Evolutionary conservation across 2,888 invertebrate genomes (phyloP), one percentile per base, ranked within the genome.

Genomic region (Nymphalis polychloros): DNA sequence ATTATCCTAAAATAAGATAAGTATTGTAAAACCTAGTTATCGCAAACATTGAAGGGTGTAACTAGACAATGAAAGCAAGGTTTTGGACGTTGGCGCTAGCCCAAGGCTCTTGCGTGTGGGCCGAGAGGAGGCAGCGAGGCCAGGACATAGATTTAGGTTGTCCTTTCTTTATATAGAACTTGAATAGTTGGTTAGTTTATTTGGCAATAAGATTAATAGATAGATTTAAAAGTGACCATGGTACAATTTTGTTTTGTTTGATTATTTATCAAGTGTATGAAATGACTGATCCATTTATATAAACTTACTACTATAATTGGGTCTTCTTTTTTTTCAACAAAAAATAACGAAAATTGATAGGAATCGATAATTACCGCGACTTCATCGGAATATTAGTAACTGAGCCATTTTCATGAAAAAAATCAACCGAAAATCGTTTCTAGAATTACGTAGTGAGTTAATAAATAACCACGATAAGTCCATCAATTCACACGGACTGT

Each of bases 91-190:
- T 85, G 87, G 89, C 85, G 86, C 85, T 80, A 76, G 78, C 78
- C 87, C 88, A 90, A 89, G 87, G 85, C 84, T 78, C 78, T 78
- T 78, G 87, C 79, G 85, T 90, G 90, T 91, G 89, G 90, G 90
- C 83, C 80, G 87, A 75, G 77, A 83, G 84, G 83, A 82, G 84
- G 83, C 71, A 73, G 76, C 77, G 75, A 77, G 76, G 77, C 70
- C 76, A 70, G 65, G 68, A 66, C 63, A 65, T 19, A 65, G 55
- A 63, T 60, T 65, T 57, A 52, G 63, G 41, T 31, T 78, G 71
- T 74, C 67, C 68, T 67, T 69, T 71, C 70, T 66, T 68, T 53
- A 61, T 68, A 68, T 70, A 72, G 63, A 68, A 66, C 65, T 68
- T 47, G 65, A 68, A 47, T 57, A 57, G 53, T 48, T 55, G 41